Evolutionary conservation across 2,797 vertebrate species (phyloP).

Genomic region (Otolemur crassicaudatus): DNA sequence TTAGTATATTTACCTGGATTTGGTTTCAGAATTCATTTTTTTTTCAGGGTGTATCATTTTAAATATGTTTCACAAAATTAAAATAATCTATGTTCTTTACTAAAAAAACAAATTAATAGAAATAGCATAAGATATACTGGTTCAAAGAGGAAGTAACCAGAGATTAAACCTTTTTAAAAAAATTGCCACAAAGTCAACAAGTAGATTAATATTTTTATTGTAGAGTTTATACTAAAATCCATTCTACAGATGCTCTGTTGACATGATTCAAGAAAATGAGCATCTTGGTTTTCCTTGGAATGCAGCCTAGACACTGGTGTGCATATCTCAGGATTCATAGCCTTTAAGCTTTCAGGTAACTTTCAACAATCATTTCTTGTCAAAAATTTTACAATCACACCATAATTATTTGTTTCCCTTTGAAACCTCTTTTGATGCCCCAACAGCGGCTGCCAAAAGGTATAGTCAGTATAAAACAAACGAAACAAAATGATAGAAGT

Average conservation of each 20-base stretch:
- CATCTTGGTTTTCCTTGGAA: not conserved
- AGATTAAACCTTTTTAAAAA: not conserved
- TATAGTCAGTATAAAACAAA: not conserved
- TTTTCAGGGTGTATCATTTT: not conserved
- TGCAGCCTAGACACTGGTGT: not conserved
- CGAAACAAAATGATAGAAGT: accelerated
- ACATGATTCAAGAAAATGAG: not conserved
- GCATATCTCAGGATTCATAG: not conserved
- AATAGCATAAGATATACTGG: not conserved
- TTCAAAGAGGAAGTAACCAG: not conserved
- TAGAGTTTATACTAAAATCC: not conserved
- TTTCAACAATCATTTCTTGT: not conserved
- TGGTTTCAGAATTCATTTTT: conserved; percentile 9
- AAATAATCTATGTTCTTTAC: not conserved
- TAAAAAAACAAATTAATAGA: not conserved
- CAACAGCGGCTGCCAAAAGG: not conserved
- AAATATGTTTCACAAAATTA: not conserved
- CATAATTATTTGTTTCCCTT: not conserved
- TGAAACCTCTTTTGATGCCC: not conserved
- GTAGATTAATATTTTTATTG: not conserved
- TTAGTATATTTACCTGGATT: not conserved
- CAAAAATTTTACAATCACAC: not conserved
- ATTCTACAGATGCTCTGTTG: not conserved
- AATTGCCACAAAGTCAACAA: not conserved
- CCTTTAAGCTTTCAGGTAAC: not conserved